Conservation (phyloP, 2,797 vertebrate species). For the Aselliscus stoliczkanus region DNA sequence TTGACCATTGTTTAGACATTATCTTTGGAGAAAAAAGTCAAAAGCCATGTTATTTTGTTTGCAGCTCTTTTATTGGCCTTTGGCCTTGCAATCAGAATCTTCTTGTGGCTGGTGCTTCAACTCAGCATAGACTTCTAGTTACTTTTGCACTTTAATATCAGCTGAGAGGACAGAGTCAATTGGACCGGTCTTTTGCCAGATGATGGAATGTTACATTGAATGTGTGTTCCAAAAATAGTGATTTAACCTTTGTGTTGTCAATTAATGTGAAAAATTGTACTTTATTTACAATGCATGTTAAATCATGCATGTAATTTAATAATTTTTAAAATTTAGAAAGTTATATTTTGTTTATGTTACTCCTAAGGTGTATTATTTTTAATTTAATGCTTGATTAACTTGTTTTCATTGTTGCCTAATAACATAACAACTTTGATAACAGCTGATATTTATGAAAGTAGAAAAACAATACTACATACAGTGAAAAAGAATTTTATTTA, state of each 20-base stretch:
- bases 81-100: background rate
- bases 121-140: background rate
- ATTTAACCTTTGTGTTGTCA: background rate
- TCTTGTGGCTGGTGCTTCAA: background rate
- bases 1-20: background rate
- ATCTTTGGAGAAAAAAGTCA: background rate
- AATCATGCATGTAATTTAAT: background rate
- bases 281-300: background rate
- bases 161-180: background rate
- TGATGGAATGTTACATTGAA: background rate
- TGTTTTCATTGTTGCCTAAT: background rate
- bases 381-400: conserved; percentile 28
- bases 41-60: background rate
- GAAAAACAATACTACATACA: background rate
- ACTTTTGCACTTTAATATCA: background rate
- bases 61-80: background rate
- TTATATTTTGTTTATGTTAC: background rate
- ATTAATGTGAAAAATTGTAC: background rate
- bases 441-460: background rate
- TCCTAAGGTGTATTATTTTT: background rate
- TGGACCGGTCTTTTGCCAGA: background rate
- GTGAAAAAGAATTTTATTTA: background rate
- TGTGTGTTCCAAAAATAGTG: background rate
- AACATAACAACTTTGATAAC: background rate
- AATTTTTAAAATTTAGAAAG: background rate